These are phyloP conservation scores for Zaprionus taronus DNA, from an alignment of 1,140 invertebrate species.

Conservation along the genomic window DNA sequence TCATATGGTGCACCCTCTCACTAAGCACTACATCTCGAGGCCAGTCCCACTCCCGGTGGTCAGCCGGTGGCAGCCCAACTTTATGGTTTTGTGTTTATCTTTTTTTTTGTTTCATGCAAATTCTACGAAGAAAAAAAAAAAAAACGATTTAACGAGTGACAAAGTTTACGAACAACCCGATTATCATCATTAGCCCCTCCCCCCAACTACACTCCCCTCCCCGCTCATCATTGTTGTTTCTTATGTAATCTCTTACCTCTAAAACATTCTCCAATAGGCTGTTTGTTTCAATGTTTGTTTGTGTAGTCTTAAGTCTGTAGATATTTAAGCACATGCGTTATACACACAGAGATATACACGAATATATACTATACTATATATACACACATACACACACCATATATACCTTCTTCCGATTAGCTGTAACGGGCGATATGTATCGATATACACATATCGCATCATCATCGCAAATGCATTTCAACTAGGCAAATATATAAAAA, in stretches of 20 bases:
- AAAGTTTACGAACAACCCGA: slow-evolving; percentile 65
- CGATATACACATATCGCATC: slow-evolving; percentile 14
- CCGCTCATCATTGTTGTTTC: slow-evolving; percentile 52
- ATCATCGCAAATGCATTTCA: slow-evolving; percentile 63
- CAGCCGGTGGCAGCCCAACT: slow-evolving; percentile 17
- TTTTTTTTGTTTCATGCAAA: slow-evolving; percentile 54
- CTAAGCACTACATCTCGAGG: slow-evolving; percentile 43
- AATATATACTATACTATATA: slow-evolving; percentile 45
- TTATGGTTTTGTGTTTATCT: slow-evolving; percentile 55
- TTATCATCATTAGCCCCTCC: slow-evolving; percentile 31
- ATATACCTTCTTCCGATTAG: slow-evolving; percentile 44
- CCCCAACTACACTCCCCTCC: background rate
- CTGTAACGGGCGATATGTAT: background rate
- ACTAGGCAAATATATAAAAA: slow-evolving; percentile 49
- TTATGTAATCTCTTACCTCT: slow-evolving; percentile 70
- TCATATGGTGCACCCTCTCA: slow-evolving; percentile 80
- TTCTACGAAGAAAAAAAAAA: slow-evolving; percentile 32
- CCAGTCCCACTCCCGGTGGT: background rate
- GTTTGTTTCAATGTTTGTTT: slow-evolving; percentile 81
- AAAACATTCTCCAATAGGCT: slow-evolving; percentile 71
- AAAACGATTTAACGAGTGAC: slow-evolving; percentile 68
- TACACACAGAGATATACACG: slow-evolving; percentile 55
- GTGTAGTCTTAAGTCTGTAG: slow-evolving; percentile 74
- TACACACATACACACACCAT: slow-evolving; percentile 5
- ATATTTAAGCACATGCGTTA: slow-evolving; percentile 76